Evolutionary conservation across 2,797 vertebrate genomes (phyloP), one percentile per base, ranked within the genome.

Genomic region (Oreonectes daqikongensis): DNA sequence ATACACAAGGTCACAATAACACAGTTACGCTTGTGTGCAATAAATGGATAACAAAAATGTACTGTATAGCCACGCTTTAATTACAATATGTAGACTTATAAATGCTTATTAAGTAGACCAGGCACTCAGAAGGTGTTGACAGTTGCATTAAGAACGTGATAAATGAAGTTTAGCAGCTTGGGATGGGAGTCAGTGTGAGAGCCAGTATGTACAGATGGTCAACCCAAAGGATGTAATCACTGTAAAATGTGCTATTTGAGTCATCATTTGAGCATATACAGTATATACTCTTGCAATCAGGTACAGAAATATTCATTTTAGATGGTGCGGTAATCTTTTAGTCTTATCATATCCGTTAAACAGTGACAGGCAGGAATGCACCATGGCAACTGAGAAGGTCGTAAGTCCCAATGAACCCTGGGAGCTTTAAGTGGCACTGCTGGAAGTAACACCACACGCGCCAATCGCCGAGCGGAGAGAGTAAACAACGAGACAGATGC

Each of bases 1-100:
- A 50, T 17, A 67, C 48, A 66, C 15, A 20, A 17, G 20, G 38
- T 40, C 40, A 52, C 14, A 69, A 15, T 81, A 83, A 87, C 83
- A 53, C 52, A 53, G 14, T 53, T 35, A 10, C 10, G 8, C 35
- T 35, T 35, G 35, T 9, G 32, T 8, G 32, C 35, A 9, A 35
- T 35, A 35, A 35, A 9, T 35, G 8, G 9, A 35, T 35, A 35
- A 9, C 35, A 35, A 2, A 35, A 35, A 10, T 9, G 35, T n/a
- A n/a, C n/a, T n/a, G n/a, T n/a, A n/a, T 1, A 9, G 5, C n/a
- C 24, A 28, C 44, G 40, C 26, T 17, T n/a, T 42, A 42, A 42
- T 42, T 42, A 42, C 11, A 4, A 2, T 12, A 12, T 42, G 40
- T 9, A 42, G 12, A 42, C 40, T 42, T 40, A 40, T 2, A 40